phyloP scores from a whole-genome alignment of 2,888 invertebrate genomes.

The Chirona hameri region DNA sequence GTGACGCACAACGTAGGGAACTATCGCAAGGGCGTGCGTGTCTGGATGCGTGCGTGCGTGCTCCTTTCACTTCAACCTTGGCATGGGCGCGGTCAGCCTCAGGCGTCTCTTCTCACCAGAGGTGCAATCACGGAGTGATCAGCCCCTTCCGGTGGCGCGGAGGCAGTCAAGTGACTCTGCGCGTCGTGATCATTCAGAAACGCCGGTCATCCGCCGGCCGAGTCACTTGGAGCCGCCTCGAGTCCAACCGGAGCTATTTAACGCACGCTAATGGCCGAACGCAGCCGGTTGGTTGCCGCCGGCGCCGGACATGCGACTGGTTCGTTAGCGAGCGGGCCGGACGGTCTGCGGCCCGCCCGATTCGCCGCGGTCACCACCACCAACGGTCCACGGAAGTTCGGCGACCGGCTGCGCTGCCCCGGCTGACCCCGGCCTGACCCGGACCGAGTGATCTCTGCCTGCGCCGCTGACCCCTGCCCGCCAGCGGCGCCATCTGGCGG shows the following conservation, averaged over 20 bases:
- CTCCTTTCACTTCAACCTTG: no score
- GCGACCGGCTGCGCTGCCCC: no score
- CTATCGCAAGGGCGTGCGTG: no score
- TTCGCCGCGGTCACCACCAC: no score
- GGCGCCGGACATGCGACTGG: no score
- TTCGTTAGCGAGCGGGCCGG: neutral
- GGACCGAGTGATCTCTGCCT: neutral
- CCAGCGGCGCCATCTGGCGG: conserved; percentile 9
- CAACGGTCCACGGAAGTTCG: neutral
- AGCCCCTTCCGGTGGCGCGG: neutral
- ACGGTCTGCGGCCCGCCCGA: neutral
- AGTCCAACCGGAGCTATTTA: neutral
- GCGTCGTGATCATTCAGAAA: no score
- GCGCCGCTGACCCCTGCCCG: neutral
- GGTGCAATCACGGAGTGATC: neutral
- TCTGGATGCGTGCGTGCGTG: no score
- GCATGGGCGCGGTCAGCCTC: no score
- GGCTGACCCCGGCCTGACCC: neutral
- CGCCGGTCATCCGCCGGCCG: neutral
- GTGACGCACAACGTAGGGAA: no score
- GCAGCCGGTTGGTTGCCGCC: neutral
- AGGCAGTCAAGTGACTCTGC: neutral
- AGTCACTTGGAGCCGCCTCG: neutral
- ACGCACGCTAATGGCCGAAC: neutral
- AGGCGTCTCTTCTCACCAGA: neutral